Percentiles rank a stretch among this genome's conserved stretches.
Evolutionary conservation across 1,140 invertebrate genomes (phyloP).

Genomic region (Pentalonia nigronervosa): DNA sequence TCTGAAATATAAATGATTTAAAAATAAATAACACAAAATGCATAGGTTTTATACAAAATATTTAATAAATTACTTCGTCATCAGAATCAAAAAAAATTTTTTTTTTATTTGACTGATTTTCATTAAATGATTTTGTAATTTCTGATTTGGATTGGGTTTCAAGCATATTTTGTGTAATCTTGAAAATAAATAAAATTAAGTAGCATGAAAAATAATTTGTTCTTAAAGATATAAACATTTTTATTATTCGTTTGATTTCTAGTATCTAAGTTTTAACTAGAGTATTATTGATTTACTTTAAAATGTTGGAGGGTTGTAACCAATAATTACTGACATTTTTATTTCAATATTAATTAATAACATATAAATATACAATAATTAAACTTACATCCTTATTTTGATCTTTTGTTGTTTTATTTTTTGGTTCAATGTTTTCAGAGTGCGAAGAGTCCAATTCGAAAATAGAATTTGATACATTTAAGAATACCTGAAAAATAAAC

Average conservation of each 20-base stretch:
- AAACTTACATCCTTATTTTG: slow-evolving; percentile 35
- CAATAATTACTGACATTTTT: not conserved
- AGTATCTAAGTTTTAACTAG: not conserved
- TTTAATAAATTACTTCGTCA: slow-evolving; percentile 34
- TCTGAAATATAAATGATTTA: slow-evolving; percentile 16
- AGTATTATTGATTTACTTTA: too few species aligned
- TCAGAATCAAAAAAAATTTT: slow-evolving; percentile 51
- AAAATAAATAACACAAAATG: not conserved
- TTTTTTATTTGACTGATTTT: not conserved
- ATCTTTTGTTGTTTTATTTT: not conserved
- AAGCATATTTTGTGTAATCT: not conserved
- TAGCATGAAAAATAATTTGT: not conserved
- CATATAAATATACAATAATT: not conserved
- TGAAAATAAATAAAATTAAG: not conserved
- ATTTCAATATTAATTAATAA: not conserved
- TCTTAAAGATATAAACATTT: not conserved
- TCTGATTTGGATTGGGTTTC: not conserved
- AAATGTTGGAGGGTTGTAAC: not conserved
- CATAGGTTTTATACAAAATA: not conserved
- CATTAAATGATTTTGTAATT: not conserved
- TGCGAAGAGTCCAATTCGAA: not conserved
- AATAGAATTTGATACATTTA: slow-evolving; percentile 29
- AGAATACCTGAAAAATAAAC: not conserved
- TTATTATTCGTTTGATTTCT: not conserved
- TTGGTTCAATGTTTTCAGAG: not conserved